Evolutionary conservation across 2,113 vertebrate species (phyloP), one percentile per base, ranked within the genome.

Genomic region (Caretta caretta): DNA sequence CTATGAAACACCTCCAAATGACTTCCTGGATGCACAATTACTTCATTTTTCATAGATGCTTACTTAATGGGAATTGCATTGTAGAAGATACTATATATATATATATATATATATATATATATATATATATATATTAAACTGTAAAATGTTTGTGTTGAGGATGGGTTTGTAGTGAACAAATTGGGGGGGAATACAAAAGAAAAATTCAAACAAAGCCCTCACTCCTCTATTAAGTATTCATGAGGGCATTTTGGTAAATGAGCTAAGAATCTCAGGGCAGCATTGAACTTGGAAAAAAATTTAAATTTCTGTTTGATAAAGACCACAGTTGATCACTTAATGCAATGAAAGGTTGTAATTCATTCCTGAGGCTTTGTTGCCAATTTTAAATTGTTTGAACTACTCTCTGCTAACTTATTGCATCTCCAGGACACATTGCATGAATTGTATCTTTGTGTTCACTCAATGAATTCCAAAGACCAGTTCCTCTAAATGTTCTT

Each of bases 251-350:
- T 90, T 93, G 9, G 75, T 83, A 82, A 88, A 83, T 65, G 82
- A 88, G 8, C 65, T 94, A 89, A 89, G 31, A 92, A 92, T 92
- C 72, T 53, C 59, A n/a, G 48, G 93, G 62, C 49, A 92, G 86
- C 49, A 2, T 84, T 86, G 84, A 92, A 91, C 84, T 84, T 51
- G 0, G n/a, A 79, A 95, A 94, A 89, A 94, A 94, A n/a, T 48
- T 84, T 93, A 27, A 27, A 57, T 27, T 86, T 69, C 69, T 93
- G 29, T 96, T 91, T 95, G 84, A 93, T 94, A 86, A 89, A 91
- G 86, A 95, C 93, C 84, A 87, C 93, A 87, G 78, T 93, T 96
- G 96, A 95, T 94, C 93, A 84, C 92, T 90, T 87, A 96, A 38
- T 90, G 20, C 90, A 93, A 22, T 72, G n/a, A 38, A 72, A 96